Evolutionary conservation across 2,113 vertebrate genomes (phyloP).

Genomic region (Prietella phreatophila): DNA sequence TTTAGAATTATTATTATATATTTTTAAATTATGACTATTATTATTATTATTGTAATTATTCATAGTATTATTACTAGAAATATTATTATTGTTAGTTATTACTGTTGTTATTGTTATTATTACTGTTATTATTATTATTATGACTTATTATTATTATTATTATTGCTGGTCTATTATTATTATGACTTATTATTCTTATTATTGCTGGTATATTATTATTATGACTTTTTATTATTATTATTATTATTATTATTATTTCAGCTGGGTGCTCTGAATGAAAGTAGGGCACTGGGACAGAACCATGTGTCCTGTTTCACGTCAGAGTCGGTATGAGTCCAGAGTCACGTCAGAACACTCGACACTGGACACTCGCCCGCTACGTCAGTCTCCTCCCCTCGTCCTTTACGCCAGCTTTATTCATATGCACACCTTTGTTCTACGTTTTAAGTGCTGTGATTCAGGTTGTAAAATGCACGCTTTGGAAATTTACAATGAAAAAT

Average conservation of each 20-base stretch:
- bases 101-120: no score
- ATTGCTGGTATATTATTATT: no score
- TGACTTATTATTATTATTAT: no score
- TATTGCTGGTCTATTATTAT: no score
- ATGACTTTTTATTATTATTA: no score
- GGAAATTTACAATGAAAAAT: neutral
- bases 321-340: neutral
- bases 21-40: neutral
- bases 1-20: neutral
- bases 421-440: neutral
- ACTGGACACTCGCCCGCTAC: no score
- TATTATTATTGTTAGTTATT: neutral
- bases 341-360: neutral
- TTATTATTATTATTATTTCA: neutral
- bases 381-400: neutral
- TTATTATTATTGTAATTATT: neutral
- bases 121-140: no score
- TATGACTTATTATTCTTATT: no score
- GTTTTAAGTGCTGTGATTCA: neutral
- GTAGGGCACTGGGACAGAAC: conserved; percentile 73
- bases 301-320: conserved; percentile 2
- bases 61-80: neutral
- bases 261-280: conserved; percentile 56
- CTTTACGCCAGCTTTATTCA: neutral
- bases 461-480: no score